Base-by-base conservation (phyloP, 2,797 vertebrate species). In the Falco rusticolus region DNA sequence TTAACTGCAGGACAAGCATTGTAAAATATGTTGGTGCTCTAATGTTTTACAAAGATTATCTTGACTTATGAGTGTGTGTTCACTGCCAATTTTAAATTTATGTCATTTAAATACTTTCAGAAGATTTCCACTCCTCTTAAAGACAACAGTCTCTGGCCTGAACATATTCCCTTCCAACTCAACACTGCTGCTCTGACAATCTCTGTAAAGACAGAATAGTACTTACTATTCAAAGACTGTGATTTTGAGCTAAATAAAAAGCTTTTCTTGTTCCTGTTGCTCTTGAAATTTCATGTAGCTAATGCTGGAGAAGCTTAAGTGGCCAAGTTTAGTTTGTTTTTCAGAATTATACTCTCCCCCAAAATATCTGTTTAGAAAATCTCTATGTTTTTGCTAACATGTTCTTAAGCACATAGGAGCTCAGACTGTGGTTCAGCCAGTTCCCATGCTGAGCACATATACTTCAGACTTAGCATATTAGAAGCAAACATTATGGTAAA, bases 41-140 rank as follows among this genome's bases (percentile, higher is more conserved):
- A 66, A 50, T 18, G 17, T 75, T 91, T 84, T 78, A 68, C 65
- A 81, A 90, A 84, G 57, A 72, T 82, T 76, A 70, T 84, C 39
- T 71, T 88, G 63, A 84, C 26, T 91, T 90, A 81, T 9, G 11
- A 84, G 29, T 89, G 68, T 31, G 13, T 83, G 92, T 89, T 79
- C 41, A 50, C 33, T 81, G 71, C 60, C 80, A 84, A n/a, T 92
- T 96, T 91, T 68, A 83, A 93, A 92, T 37, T 76, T 19, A 41
- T 84, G 29, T 20, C 53, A 84, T 64, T 89, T 86, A 93, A 94
- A 87, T 77, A 63, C 70, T 90, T 94, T 74, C 70, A 84, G 59
- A 82, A 78, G 64, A 74, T 84, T 93, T 92, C 56, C 48, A 76
- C 88, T 88, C 60, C 48, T 92, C 90, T 82, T 80, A 69, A 90